Evolutionary conservation across 2,113 vertebrate genomes (phyloP).

Genomic region (Elachura formosa): DNA sequence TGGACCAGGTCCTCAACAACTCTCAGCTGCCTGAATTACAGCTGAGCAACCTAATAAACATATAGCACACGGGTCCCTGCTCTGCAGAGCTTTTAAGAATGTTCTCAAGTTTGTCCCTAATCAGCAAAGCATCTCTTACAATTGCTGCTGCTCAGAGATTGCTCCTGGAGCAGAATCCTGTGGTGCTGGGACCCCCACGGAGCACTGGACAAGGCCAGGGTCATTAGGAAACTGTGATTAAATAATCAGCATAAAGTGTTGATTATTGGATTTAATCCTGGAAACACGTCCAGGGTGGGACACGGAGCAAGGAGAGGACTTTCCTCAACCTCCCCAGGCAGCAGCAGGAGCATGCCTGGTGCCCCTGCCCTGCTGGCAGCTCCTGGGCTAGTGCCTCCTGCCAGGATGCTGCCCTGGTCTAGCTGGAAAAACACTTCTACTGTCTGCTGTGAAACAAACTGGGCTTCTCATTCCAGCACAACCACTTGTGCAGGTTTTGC

Average conservation of each 20-base stretch:
- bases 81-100: constrained; percentile 26
- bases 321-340: background rate
- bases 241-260: background rate
- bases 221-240: background rate
- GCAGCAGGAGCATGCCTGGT: background rate
- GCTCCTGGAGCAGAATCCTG: background rate
- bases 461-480: background rate
- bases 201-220: background rate
- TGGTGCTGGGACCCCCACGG: background rate
- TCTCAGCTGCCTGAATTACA: constrained; percentile 29
- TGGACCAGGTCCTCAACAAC: constrained; percentile 5
- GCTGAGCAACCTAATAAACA: constrained; percentile 15
- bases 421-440: background rate
- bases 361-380: background rate
- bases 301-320: background rate
- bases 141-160: background rate
- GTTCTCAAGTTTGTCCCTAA: constrained; percentile 3
- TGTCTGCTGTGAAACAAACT: background rate
- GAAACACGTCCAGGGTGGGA: background rate
- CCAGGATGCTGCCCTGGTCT: background rate
- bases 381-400: background rate
- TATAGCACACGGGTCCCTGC: background rate
- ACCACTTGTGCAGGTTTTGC: background rate
- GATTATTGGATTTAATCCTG: background rate
- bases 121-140: constrained; percentile 1